Base-by-base conservation (phyloP, 2,113 vertebrate species). In the Monarcha castaneiventris region DNA sequence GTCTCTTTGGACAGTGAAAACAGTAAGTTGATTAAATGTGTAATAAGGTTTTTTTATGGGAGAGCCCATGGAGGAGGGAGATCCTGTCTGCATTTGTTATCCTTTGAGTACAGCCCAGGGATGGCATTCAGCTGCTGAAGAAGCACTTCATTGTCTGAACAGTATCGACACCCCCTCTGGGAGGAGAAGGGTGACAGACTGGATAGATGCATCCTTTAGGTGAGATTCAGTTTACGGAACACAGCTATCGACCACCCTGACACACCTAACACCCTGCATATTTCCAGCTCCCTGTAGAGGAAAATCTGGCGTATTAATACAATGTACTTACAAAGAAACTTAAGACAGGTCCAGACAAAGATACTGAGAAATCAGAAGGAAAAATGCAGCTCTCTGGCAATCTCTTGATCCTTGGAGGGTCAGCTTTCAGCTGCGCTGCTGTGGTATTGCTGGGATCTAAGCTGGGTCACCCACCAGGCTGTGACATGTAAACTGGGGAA, bases 401-500 rank as follows among this genome's bases (percentile, higher is more conserved):
- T 39, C 26, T 39, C 44, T 22, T 27, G 14, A 39, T 48, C 27
- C 21, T 59, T 35, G 46, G 16, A 56, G 37, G 26, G n/a, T 21
- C 61, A 46, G 17, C 26, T 74, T 62, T 4, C 26, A 39, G 25
- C 4, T 48, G 33, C 59, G 35, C 46, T 64, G 13, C 21, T 30
- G 0, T 2, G 12, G 30, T 16, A 72, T 39, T 73, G 62, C 29
- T 59, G 54, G 72, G 30, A 29, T 59, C 22, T 67, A 17, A 67
- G 25, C 5, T 55, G 61, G 16, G 29, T 39, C 49, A 75, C 26
- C 11, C 9, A 48, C 15, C 54, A n/a, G 0, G 0, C 12, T 66
- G 59, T n/a, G 43, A 58, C 39, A 46, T 0, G 9, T 7, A 59
- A 43, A 44, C 11, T 41, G 74, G 35, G 26, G 14, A 39, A 61